These are phyloP conservation scores for Adela reaumurella DNA, from an alignment of 2,888 invertebrate species.

Conservation along the genomic window DNA sequence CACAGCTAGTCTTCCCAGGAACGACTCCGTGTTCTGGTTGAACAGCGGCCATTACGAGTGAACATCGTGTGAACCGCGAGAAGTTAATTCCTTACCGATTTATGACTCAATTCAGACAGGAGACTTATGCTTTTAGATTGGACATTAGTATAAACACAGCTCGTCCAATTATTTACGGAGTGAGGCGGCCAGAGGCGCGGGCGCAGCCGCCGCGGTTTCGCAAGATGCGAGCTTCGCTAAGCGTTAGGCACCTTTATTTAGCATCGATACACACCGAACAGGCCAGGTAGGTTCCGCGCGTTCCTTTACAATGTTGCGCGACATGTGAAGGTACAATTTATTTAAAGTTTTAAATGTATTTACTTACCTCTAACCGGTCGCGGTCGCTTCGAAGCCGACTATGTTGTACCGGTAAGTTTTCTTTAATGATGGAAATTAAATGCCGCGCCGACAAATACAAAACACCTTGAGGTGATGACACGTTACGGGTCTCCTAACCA, in stretches of 20 bases:
- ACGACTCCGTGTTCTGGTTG: not conserved
- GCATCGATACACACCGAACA: no score
- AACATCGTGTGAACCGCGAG: not conserved
- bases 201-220: not conserved
- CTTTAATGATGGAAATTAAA: no score
- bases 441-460: no score
- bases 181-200: not conserved
- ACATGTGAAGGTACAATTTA: no score
- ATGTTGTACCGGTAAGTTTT: no score
- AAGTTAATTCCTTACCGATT: slow-evolving; percentile 16
- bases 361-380: no score
- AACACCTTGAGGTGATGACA: no score
- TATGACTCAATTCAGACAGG: slow-evolving; percentile 38
- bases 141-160: slow-evolving; percentile 38
- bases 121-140: slow-evolving; percentile 34
- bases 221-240: not conserved
- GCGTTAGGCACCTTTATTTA: not conserved
- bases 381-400: no score
- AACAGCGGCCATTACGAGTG: not conserved
- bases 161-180: slow-evolving; percentile 42
- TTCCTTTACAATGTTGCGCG: no score
- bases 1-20: not conserved
- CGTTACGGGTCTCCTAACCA: no score
- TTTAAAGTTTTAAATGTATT: no score
- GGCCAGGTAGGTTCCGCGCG: no score